phyloP scores from a whole-genome alignment of 1,140 invertebrate species.

The Cotesia typhae region DNA sequence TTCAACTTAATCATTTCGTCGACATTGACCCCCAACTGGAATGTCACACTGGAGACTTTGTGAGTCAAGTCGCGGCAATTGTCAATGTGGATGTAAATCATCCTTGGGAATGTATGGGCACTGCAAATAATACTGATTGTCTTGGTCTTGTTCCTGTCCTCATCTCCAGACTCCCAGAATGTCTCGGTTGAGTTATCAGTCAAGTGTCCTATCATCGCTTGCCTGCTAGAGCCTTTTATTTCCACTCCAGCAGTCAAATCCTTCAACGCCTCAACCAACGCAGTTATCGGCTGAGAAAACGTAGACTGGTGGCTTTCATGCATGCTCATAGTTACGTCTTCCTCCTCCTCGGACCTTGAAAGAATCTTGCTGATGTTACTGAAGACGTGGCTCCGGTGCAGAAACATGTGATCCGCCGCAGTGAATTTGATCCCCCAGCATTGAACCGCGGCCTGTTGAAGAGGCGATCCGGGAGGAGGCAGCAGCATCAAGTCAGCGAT shows the following conservation, averaged over 20 bases:
- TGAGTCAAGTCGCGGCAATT: conserved; percentile 91
- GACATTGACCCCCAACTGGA: conserved; percentile 80
- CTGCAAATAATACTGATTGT: conserved; percentile 71
- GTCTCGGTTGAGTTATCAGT: conserved; percentile 96
- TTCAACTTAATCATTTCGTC: conserved; percentile 84
- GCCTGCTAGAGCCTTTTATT: conserved; percentile 89
- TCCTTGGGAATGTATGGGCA: conserved; percentile 70
- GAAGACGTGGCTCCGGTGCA: conserved; percentile 94
- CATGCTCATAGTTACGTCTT: conserved; percentile 70
- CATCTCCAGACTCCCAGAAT: conserved; percentile 99
- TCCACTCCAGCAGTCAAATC: conserved; percentile 81
- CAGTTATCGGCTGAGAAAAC: conserved; percentile 62
- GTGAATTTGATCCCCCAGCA: conserved; percentile 93
- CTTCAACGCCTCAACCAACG: conserved; percentile 72
- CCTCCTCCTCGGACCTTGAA: conserved; percentile 87
- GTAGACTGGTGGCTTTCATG: conserved; percentile 70
- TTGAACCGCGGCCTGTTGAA: conserved; percentile 91
- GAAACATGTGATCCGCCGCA: conserved; percentile 87
- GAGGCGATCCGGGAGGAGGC: conserved; percentile 83
- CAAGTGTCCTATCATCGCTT: conserved; percentile 91
- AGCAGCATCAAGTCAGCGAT: conserved; percentile 93
- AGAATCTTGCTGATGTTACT: conserved; percentile 96
- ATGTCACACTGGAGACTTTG: conserved; percentile 85
- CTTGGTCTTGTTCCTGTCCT: conserved; percentile 92
- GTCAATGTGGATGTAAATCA: conserved; percentile 89